Base-by-base conservation (phyloP, 2,888 invertebrate species). In the Diarsia brunnea region DNA sequence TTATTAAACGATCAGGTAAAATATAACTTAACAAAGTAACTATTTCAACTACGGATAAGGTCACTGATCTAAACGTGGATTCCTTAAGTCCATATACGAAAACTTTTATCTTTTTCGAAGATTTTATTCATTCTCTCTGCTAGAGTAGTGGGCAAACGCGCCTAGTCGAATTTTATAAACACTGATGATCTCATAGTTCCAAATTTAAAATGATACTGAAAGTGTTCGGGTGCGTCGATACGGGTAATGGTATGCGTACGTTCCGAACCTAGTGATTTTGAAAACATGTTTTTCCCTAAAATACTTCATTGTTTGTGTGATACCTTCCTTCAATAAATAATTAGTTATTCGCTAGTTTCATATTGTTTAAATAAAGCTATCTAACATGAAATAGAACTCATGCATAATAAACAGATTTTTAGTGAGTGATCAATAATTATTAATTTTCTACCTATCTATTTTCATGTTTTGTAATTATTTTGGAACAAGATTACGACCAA, bases 121-220 rank as follows among this genome's bases (percentile, higher is more conserved):
- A 7, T 47, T 78, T 53, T 51, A 14, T 58, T 65, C 7, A 55
- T 53, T 61, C 27, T 49, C 19, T 43, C n/a, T 31, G 60, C n/a
- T 45, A 27, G 19, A 60, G 14, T 47, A 19, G 51, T 65, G 38
- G 4, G 58, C 63, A 53, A 21, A 58, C 27, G 64, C 51, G n/a
- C 11, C 69, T 79, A 82, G 45, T 14, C 21, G 60, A 65, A 78
- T 82, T 79, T 78, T 81, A 69, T 69, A 81, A 45, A 69, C 75
- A 79, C 19, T 69, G 65, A 75, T 75, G 82, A 81, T 69, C 67
- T 69, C 73, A 78, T 71, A 51, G 73, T 66, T 72, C 84, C 74
- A 73, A 85, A 85, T 82, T 55, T 82, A 82, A 69, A 58, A 82
- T 65, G 64, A 81, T 70, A 78, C 43, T 27, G 70, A 79, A 66